These are phyloP conservation scores for Glossophaga mutica DNA, from an alignment of 2,797 vertebrate genomes.

Conservation along the genomic window DNA sequence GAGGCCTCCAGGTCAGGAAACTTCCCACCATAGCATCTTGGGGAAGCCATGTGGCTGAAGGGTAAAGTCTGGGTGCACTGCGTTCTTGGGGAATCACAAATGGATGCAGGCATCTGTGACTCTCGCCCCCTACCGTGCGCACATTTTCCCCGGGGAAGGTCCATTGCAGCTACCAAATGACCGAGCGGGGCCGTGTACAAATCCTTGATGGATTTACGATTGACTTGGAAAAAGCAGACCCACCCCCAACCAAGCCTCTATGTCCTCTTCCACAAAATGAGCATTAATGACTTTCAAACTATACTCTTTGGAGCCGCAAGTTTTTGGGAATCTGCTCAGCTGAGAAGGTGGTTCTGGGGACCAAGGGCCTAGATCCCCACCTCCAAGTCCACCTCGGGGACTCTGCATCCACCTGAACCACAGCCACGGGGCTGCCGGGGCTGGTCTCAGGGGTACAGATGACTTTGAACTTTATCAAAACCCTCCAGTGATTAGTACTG, in stretches of 20 bases:
- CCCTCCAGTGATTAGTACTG: rapidly evolving
- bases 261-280: not conserved
- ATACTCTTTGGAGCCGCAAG: not conserved
- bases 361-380: not conserved
- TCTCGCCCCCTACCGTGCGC: too few relatives aligned
- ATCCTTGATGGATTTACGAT: not conserved
- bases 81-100: not conserved
- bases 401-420: not conserved
- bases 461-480: not conserved
- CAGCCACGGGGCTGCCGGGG: rapidly evolving
- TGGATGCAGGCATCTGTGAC: not conserved
- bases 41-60: not conserved
- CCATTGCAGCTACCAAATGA: not conserved
- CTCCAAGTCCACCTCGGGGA: not conserved
- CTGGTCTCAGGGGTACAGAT: not conserved
- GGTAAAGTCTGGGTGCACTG: not conserved
- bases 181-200: not conserved
- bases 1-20: not conserved
- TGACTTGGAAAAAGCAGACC: not conserved
- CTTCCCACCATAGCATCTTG: rapidly evolving
- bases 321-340: not conserved
- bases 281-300: not conserved
- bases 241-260: too few relatives aligned
- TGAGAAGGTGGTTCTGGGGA: not conserved
- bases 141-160: not conserved